These are phyloP conservation scores for Paracanthobrama guichenoti DNA, from an alignment of 2,113 vertebrate species.

Conservation along the genomic window DNA sequence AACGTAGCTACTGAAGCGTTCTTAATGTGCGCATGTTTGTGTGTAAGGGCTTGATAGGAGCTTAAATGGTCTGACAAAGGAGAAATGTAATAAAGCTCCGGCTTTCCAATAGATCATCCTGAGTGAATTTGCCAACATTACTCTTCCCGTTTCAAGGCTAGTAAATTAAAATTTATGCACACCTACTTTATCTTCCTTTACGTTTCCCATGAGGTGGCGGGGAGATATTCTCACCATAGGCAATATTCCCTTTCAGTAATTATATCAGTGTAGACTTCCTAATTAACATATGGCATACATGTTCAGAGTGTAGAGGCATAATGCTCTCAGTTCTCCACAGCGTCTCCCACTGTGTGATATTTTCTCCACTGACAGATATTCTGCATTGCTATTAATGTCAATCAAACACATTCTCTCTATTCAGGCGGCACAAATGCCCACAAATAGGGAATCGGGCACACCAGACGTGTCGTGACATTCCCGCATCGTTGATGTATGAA, in stretches of 20 bases:
- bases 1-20: slow-evolving; percentile 13
- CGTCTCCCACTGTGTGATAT: slow-evolving; percentile 64
- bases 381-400: slow-evolving; percentile 71
- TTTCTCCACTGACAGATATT: slow-evolving; percentile 67
- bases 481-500: slow-evolving; percentile 59
- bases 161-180: slow-evolving; percentile 74
- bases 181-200: slow-evolving; percentile 71
- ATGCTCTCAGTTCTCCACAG: slow-evolving; percentile 63
- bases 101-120: slow-evolving; percentile 70
- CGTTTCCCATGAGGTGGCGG: slow-evolving; percentile 66
- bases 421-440: slow-evolving; percentile 45
- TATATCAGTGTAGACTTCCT: slow-evolving; percentile 74
- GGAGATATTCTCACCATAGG: slow-evolving; percentile 69
- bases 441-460: slow-evolving; percentile 28
- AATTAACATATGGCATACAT: slow-evolving; percentile 77
- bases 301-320: slow-evolving; percentile 71
- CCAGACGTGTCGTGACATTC: slow-evolving; percentile 52
- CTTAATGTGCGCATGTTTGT: slow-evolving; percentile 16
- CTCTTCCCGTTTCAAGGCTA: slow-evolving; percentile 63
- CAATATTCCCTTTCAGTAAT: slow-evolving; percentile 74
- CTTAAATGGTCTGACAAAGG: slow-evolving; percentile 62
- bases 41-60: slow-evolving; percentile 24
- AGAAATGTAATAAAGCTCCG: slow-evolving; percentile 63
- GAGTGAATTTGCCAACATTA: slow-evolving; percentile 70
- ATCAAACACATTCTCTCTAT: slow-evolving; percentile 64